Evolutionary conservation across 2,113 vertebrate species (phyloP).

Genomic region (Atherinomorus stipes): DNA sequence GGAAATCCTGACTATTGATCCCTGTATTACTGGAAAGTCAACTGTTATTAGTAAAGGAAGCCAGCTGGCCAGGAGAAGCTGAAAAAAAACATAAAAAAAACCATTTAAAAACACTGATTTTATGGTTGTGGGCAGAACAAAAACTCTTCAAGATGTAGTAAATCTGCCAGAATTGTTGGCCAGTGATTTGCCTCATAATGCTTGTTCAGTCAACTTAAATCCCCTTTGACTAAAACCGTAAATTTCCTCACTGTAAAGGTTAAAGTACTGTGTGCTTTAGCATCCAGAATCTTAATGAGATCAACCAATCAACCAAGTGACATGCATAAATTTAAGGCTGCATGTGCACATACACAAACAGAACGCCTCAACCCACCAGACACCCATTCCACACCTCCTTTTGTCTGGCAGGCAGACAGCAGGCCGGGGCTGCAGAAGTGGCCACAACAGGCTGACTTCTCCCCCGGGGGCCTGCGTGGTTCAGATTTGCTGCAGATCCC

Average conservation of each 20-base stretch:
- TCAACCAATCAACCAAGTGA: conserved; percentile 59
- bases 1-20: too few species aligned
- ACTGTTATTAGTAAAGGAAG: too few species aligned
- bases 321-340: conserved; percentile 42
- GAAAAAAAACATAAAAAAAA: neutral
- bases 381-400: conserved; percentile 48
- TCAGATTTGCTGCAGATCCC: conserved; percentile 54
- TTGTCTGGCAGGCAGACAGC: conserved; percentile 71
- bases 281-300: conserved; percentile 62
- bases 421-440: conserved; percentile 53
- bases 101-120: conserved; percentile 7
- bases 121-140: neutral
- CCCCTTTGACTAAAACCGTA: neutral
- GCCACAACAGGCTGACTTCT: conserved; percentile 59
- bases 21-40: too few species aligned
- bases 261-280: conserved; percentile 5
- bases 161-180: neutral
- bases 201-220: too few species aligned
- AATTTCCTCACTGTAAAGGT: conserved; percentile 24
- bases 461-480: conserved; percentile 58
- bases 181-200: too few species aligned
- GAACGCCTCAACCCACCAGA: conserved; percentile 29
- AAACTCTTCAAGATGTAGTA: neutral
- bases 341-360: conserved; percentile 6
- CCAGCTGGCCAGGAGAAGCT: neutral